Base-by-base conservation (phyloP, 2,113 vertebrate species). In the Sclerurus mexicanus region DNA sequence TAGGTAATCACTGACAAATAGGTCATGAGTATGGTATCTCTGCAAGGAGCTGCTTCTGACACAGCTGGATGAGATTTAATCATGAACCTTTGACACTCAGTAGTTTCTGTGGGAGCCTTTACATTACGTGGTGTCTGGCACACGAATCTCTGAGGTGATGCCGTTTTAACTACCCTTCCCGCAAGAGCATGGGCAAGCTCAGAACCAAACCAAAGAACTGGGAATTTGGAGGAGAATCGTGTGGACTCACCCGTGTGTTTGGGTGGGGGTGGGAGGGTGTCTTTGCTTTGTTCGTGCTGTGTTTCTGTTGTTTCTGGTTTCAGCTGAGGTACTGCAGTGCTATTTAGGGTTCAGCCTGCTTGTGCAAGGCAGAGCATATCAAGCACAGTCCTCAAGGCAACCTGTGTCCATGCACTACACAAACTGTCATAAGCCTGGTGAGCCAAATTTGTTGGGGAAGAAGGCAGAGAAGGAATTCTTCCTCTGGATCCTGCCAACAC, bases 11-110 rank as follows among this genome's bases (percentile, higher is more conserved):
- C 35, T 71, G 73, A 22, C 30, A 46, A 37, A n/a, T 2, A 25
- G 55, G 1, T 72, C 5, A 50, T 0, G 1, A 35, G 25, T 8
- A 27, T 18, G 5, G 8, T 5, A 22, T 47, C 47, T 78, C 33
- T 85, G 33, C 27, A 30, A 56, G 90, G 49, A 93, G 33, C 60
- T 42, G 4, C 44, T 49, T 81, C 22, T 59, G 58, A 33, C 5
- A 5, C 23, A 33, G 14, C 2, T 2, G 2, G 27, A 7, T 78
- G 14, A 37, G 49, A 31, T 40, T 60, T 35, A 28, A 27, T 23
- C 1, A 0, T 14, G 22, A 76, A 28, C 23, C 9, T 63, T 82
- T 82, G 14, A n/a, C 21, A 27, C 20, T 18, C 4, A 1, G 22
- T 18, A 27, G 15, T 30, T 90, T 64, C 64, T 35, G 31, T 10